A percentile compares a stretch with the other conserved stretches of the same genome.
Evolutionary conservation across 2,888 invertebrate genomes (phyloP).

Genomic region (Euplexia lucipara): DNA sequence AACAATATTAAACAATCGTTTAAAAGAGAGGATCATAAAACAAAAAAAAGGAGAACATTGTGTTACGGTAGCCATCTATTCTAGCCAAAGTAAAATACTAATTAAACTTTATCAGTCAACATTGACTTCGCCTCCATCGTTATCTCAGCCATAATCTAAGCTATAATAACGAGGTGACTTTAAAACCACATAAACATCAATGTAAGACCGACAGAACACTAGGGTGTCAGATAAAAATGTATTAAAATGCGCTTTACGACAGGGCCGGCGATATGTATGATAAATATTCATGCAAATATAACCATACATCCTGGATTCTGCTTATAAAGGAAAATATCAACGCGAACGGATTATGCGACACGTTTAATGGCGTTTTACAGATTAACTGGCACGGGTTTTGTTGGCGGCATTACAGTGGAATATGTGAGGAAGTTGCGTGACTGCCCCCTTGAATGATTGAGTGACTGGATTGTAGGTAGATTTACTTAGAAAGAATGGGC

Average conservation of each 20-base stretch:
- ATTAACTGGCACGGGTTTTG: slow-evolving; percentile 49
- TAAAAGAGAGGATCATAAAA: not conserved
- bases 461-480: not conserved
- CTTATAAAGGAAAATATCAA: slow-evolving; percentile 88
- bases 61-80: slow-evolving; percentile 6
- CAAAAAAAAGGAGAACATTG: not conserved
- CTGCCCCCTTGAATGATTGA: slow-evolving; percentile 41
- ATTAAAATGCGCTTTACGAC: slow-evolving; percentile 88
- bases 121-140: slow-evolving; percentile 47
- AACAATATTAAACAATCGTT: not conserved
- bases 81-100: slow-evolving; percentile 3
- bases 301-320: slow-evolving; percentile 88
- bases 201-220: slow-evolving; percentile 26
- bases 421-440: slow-evolving; percentile 48
- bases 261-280: slow-evolving; percentile 81
- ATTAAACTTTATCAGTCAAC: slow-evolving; percentile 43
- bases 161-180: slow-evolving; percentile 26
- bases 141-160: slow-evolving; percentile 47
- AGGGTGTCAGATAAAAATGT: slow-evolving; percentile 83
- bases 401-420: slow-evolving; percentile 59
- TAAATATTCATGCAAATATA: slow-evolving; percentile 89
- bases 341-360: slow-evolving; percentile 83
- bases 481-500: slow-evolving; percentile 18
- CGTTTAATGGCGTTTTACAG: slow-evolving; percentile 56
- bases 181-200: slow-evolving; percentile 51